Evolutionary conservation across 1,140 invertebrate genomes (phyloP).

Genomic region (Aporrectodea caliginosa): DNA sequence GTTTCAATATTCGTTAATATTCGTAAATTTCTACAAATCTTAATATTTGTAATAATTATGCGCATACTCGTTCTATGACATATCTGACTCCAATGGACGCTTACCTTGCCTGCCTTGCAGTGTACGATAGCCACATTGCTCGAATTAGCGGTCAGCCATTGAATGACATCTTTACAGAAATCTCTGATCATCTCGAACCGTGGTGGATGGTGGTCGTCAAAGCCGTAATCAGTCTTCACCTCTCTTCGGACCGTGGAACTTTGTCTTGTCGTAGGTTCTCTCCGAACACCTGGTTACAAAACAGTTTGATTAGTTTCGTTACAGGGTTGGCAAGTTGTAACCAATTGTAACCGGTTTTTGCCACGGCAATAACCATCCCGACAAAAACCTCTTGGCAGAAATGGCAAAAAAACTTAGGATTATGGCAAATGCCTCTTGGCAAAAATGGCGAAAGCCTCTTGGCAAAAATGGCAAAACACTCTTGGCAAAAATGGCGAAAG

Average conservation of each 20-base stretch:
- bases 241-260: slow-evolving; percentile 82
- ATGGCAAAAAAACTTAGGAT: background rate
- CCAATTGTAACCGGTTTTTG: too few relatives aligned
- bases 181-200: slow-evolving; percentile 79
- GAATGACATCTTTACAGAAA: slow-evolving; percentile 86
- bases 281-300: slow-evolving; percentile 70
- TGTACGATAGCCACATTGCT: slow-evolving; percentile 89
- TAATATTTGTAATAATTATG: too few relatives aligned
- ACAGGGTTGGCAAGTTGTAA: too few relatives aligned
- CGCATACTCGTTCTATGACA: too few relatives aligned
- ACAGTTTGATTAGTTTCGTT: too few relatives aligned
- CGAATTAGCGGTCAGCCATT: slow-evolving; percentile 72
- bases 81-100: too few relatives aligned
- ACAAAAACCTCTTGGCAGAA: background rate
- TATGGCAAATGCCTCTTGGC: background rate
- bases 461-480: background rate
- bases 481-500: slow-evolving; percentile 63
- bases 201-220: slow-evolving; percentile 95
- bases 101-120: slow-evolving; percentile 92
- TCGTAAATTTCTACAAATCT: too few relatives aligned
- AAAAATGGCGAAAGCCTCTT: background rate
- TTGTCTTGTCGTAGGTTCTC: slow-evolving; percentile 76
- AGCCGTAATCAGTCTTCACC: slow-evolving; percentile 79
- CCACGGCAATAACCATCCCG: background rate
- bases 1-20: too few relatives aligned